Base-by-base conservation (phyloP, 2,113 vertebrate genomes). In the Eulacestoma nigropectus region DNA sequence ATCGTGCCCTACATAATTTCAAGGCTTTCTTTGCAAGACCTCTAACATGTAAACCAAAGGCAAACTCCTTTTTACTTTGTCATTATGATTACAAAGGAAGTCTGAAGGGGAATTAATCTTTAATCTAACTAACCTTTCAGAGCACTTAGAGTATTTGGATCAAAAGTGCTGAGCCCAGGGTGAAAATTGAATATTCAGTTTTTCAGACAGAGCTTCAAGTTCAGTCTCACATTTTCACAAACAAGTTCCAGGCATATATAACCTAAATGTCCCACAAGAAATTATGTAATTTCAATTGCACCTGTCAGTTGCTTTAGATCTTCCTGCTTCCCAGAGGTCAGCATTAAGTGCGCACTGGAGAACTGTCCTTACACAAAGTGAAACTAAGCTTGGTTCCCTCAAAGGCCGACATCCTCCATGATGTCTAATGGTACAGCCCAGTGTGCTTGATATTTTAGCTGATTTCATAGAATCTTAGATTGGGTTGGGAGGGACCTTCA, bases 381-480 rank as follows among this genome's bases (percentile, higher is more conserved):
- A 84, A 80, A 50, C 15, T 46, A 64, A 90, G 17, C 29, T 79
- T 49, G 27, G 6, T 46, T 75, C 32, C 20, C 29, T 21, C 32
- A 8, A 47, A 59, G 37, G 29, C 6, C 18, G 44, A 1, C 1
- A 0, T 25, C 32, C 14, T n/a, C 7, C 6, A 0, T 29, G 30
- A 33, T 55, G 39, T 56, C 32, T 69, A 12, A 35, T 37, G 35
- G n/a, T 35, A 60, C 16, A 55, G 41, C 56, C 11, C 41, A 30
- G 25, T 17, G 22, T 80, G 46, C 29, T 44, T 37, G 41, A n/a
- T 78, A 49, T 26, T 75, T 63, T 15, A 27, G 25, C 29, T 73
- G 19, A 60, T 62, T 82, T 68, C 39, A 46, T 0, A 47, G 39
- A 87, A n/a, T 39, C 39, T 13, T 2, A 8, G 53, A 27, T 32